Evolutionary conservation across 2,113 vertebrate species (phyloP).

Genomic region (Peromyscus leucopus): DNA sequence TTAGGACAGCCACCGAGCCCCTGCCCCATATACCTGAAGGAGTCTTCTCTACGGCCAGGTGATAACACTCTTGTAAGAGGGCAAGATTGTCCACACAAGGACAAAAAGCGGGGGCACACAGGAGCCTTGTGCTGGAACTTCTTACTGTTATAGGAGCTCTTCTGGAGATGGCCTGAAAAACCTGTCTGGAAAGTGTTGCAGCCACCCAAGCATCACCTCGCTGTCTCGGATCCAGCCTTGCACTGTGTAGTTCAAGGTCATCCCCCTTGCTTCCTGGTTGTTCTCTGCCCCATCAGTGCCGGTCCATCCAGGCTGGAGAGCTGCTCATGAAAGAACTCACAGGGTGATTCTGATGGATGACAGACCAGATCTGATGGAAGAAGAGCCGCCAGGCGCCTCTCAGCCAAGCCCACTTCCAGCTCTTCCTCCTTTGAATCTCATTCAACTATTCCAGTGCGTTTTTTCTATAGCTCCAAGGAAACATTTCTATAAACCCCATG

Average conservation of each 20-base stretch:
- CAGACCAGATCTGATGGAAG: neutral
- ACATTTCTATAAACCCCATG: neutral
- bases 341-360: rapidly evolving
- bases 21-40: rapidly evolving
- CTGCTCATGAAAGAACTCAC: neutral
- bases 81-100: rapidly evolving
- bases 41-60: neutral
- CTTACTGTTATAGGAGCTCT: neutral
- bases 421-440: neutral
- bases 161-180: neutral
- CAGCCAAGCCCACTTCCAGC: rapidly evolving
- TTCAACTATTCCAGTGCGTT: rapidly evolving
- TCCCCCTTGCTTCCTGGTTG: neutral
- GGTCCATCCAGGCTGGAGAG: no score
- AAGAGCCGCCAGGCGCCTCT: neutral
- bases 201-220: neutral
- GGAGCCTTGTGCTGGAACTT: neutral
- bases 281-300: rapidly evolving
- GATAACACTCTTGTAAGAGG: neutral
- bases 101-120: rapidly evolving
- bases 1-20: neutral
- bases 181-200: neutral
- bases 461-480: neutral
- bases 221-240: neutral
- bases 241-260: neutral